Evolutionary conservation across 2,888 invertebrate genomes (phyloP), one percentile per base, ranked within the genome.

Genomic region (Caenorhabditis wallacei): DNA sequence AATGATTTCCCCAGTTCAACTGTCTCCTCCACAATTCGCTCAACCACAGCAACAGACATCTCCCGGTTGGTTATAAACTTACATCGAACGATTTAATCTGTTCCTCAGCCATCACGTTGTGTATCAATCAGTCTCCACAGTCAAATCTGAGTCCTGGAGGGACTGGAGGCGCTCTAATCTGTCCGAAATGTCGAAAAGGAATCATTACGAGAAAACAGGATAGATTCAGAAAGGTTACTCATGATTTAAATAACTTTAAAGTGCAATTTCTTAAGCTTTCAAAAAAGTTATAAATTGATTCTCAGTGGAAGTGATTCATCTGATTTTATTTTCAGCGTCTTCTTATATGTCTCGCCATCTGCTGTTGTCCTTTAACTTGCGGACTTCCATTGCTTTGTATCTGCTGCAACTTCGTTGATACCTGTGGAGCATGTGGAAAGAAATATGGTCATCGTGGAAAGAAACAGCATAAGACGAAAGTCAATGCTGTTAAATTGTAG

Each of bases 131-230:
- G 16, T 69, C 68, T 16, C 76, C 76, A 2, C 69, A 61, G 40
- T n/a, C 51, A 4, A 37, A n/a, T 13, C 20, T 18, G n/a, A 18
- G 11, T 57, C 24, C 53, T 13, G 61, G 66, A 30, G 43, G 59
- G 7, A 24, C 30, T 18, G 63, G 40, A 16, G 61, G 61, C 13
- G 69, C 70, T 4, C 63, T 82, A 26, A 35, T 82, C 10, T 82
- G 82, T 54, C 82, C 82, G 37, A 82, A 78, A 30, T 82, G 82
- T 63, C 82, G 82, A 20, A 71, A 63, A 35, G 82, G 82, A 48
- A 82, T 82, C 30, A 54, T 82, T 43, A 78, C 71, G 18, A 51
- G 82, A 46, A 8, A 76, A 26, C 78, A 82, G 43, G 76, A 64
- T 30, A 56, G 26, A 20, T 43, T 54, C 10, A 56, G 81, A 71